Base-by-base conservation (phyloP, 1,140 invertebrate genomes). In the Drosophila elegans region DNA sequence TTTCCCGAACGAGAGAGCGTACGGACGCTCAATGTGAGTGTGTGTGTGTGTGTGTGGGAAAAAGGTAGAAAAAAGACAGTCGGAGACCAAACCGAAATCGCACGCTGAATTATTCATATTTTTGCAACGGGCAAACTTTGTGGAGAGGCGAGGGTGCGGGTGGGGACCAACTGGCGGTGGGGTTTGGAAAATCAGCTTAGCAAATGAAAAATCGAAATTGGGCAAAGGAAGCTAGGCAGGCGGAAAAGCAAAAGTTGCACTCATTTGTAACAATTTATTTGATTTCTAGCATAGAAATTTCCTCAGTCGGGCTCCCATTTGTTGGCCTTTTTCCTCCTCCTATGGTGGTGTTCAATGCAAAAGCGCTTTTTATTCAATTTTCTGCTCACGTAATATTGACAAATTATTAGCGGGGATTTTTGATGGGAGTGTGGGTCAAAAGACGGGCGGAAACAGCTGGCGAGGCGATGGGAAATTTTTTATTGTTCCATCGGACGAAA, bases 321-420 rank as follows among this genome's bases (percentile, higher is more conserved):
- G 64, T 66, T 66, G 64, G 64, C 39, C 45, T 45, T 48, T 41
- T 41, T 34, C 41, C 44, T 49, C 55, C 52, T 51, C 46, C 56
- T 52, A 46, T 61, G 44, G 42, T 57, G 41, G 46, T 12, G 64
- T 51, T 80, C 76, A 74, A 89, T 86, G 84, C 71, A 86, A 88
- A 88, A 88, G 72, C 73, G 85, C 53, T 91, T 90, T 91, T 91
- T 81, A 91, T 91, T 91, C 80, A 88, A 91, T 91, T 91, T 89
- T 91, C 88, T 73, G 74, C 89, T 91, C 88, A 91, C 88, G 83
- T 91, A 91, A 89, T 91, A 89, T 91, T 91, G 89, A 91, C 89
- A 91, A 91, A 91, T 91, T 91, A 91, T 91, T 91, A 91, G 84
- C 80, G 80, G 80, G 64, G 77, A 91, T 91, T 91, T 91, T 61